Base-by-base conservation (phyloP, 2,888 invertebrate genomes). In the Archaeoteleia sp. region DNA sequence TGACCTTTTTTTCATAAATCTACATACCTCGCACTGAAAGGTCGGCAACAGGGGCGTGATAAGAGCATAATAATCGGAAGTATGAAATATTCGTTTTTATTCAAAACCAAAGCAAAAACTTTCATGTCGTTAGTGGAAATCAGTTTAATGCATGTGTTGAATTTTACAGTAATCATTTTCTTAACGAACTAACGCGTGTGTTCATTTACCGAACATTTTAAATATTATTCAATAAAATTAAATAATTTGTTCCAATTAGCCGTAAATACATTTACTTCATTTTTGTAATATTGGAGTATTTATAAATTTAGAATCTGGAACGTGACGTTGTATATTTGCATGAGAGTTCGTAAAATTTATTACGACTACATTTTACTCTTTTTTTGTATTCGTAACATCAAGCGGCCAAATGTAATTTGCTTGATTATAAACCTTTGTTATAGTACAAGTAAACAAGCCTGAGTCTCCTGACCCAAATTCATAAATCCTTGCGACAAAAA, bases 1-100 rank as follows among this genome's bases (percentile, higher is more conserved):
- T 42, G 57, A 49, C 49, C 48, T 37, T 71, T 77, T 76, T 76
- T 73, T 73, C 74, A 71, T 75, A 71, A 62, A 62, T 53, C 46
- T 61, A 46, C 51, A 53, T 61, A 53, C 45, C 27, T 29, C 53
- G 14, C 30, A 15, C 13, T 37, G 37, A 51, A 37, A 60, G 51
- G 60, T 60, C 51, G 43, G 37, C 39, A 45, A 34, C 32, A 23
- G 43, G 20, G 37, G 49, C 39, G 60, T 45, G 60, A 60, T 60
- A 60, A 60, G 42, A 43, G 60, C 51, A 45, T 45, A 60, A 51
- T 60, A 60, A 60, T 60, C 43, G 37, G 48, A 55, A 53, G 45
- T 61, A 53, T 51, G 51, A 43, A 37, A 61, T 45, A 61, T 61
- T 51, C 61, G 61, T 45, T 61, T 61, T 51, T 51, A 60, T 48